Conservation (phyloP, 2,797 vertebrate species). For the Geotrypetes seraphini region DNA sequence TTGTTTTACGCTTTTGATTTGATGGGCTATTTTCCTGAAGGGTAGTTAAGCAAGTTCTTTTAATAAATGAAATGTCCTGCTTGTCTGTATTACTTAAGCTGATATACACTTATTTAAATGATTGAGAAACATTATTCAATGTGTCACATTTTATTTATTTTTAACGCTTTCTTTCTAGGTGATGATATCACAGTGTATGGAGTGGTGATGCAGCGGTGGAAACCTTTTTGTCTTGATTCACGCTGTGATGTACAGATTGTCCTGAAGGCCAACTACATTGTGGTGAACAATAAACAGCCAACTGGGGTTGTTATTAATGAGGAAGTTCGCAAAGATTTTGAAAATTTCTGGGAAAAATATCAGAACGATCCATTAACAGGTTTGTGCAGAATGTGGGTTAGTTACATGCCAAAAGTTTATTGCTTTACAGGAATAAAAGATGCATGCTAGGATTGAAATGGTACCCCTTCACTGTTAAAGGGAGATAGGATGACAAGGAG, state of each 20-base stretch:
- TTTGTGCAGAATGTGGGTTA: conserved; percentile 46
- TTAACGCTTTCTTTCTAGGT: conserved; percentile 55
- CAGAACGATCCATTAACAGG: conserved; percentile 71
- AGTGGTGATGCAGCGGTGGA: conserved; percentile 88
- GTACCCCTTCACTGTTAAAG: too few species aligned
- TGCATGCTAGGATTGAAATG: too few species aligned
- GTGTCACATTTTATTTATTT: too few species aligned
- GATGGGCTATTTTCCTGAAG: too few species aligned
- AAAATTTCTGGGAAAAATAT: conserved; percentile 78
- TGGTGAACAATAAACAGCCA: conserved; percentile 84
- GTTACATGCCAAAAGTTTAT: too few species aligned
- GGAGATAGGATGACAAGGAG: too few species aligned
- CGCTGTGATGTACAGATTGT: conserved; percentile 86
- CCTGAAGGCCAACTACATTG: conserved; percentile 83
- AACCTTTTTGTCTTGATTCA: conserved; percentile 60
- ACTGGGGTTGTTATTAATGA: conserved; percentile 60
- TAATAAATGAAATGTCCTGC: too few species aligned
- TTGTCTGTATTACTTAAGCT: too few species aligned
- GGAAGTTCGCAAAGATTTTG: conserved; percentile 77
- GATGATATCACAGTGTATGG: conserved; percentile 90
- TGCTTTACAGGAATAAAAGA: background rate
- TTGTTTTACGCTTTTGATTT: too few species aligned
- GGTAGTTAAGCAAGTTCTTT: too few species aligned
- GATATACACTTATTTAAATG: too few species aligned
- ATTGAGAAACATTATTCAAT: too few species aligned